phyloP scores from a whole-genome alignment of 2,797 vertebrate genomes.

The Alosa sapidissima region DNA sequence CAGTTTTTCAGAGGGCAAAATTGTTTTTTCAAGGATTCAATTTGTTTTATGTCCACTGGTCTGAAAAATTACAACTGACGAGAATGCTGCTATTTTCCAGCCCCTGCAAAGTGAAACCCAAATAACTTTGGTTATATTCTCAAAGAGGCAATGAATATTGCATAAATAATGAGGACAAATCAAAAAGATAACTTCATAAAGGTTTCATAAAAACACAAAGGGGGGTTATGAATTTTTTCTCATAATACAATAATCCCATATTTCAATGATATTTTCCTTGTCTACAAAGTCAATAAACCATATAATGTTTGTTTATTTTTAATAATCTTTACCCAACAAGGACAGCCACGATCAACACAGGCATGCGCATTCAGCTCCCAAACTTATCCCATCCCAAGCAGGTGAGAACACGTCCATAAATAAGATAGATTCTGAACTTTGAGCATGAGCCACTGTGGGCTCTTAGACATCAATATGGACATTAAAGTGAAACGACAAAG shows the following conservation, averaged over 20 bases:
- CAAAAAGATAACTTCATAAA: slow-evolving; percentile 52
- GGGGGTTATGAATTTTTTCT: slow-evolving; percentile 67
- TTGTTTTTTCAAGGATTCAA: slow-evolving; percentile 73
- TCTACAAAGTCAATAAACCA: slow-evolving; percentile 55
- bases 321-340: slow-evolving; percentile 18
- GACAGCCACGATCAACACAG: neutral
- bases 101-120: slow-evolving; percentile 53
- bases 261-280: slow-evolving; percentile 69
- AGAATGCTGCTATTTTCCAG: slow-evolving; percentile 54
- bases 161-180: slow-evolving; percentile 55
- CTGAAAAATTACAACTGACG: slow-evolving; percentile 60
- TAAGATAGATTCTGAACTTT: neutral
- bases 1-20: slow-evolving; percentile 69
- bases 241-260: slow-evolving; percentile 63
- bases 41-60: slow-evolving; percentile 62
- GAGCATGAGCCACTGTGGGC: neutral
- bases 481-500: neutral
- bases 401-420: neutral
- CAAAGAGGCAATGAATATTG: slow-evolving; percentile 66
- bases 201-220: slow-evolving; percentile 60
- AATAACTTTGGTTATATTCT: slow-evolving; percentile 58
- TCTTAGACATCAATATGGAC: neutral
- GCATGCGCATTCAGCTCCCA: neutral
- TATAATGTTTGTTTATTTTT: slow-evolving; percentile 11
- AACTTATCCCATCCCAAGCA: neutral